A percentile compares a stretch with the other conserved stretches of the same genome.
Conservation (phyloP, 2,113 vertebrate species). For the Brienomyrus longianalis region DNA sequence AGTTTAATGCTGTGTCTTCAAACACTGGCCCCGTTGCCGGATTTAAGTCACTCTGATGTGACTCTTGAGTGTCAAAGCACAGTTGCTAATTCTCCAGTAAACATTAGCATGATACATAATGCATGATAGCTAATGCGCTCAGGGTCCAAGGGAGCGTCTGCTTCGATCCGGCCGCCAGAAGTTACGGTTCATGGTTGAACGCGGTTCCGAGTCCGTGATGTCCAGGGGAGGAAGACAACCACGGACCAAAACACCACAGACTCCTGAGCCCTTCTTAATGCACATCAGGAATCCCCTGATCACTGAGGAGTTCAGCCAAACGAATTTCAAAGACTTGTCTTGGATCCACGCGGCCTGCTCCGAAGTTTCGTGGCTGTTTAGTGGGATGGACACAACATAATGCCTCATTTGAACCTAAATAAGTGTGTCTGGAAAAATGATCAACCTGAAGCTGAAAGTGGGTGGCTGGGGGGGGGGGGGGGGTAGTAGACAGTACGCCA, state of each 20-base stretch:
- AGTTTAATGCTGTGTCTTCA: neutral
- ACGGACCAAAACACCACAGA: neutral
- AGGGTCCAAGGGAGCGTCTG: neutral
- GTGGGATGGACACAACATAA: neutral
- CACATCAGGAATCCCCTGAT: neutral
- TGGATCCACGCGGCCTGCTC: too few species aligned
- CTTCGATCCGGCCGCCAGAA: neutral
- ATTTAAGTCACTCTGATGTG: constrained; percentile 8
- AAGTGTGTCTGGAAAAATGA: neutral
- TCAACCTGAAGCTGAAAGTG: neutral
- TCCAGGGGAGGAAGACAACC: neutral
- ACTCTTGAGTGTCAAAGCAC: neutral
- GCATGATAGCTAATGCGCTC: neutral
- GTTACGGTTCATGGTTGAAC: neutral
- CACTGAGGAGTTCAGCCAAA: neutral
- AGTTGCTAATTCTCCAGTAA: neutral
- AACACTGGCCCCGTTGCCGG: neutral
- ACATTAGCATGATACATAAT: neutral
- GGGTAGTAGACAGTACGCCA: neutral
- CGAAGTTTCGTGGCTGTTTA: too few species aligned
- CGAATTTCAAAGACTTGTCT: neutral
- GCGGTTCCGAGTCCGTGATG: neutral
- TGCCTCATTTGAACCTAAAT: neutral
- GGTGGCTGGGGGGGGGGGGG: neutral
- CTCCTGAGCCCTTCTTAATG: neutral